Percentiles rank a stretch among this genome's conserved stretches.
Conservation (phyloP, 2,797 vertebrate genomes). For the Enoplosus armatus region DNA sequence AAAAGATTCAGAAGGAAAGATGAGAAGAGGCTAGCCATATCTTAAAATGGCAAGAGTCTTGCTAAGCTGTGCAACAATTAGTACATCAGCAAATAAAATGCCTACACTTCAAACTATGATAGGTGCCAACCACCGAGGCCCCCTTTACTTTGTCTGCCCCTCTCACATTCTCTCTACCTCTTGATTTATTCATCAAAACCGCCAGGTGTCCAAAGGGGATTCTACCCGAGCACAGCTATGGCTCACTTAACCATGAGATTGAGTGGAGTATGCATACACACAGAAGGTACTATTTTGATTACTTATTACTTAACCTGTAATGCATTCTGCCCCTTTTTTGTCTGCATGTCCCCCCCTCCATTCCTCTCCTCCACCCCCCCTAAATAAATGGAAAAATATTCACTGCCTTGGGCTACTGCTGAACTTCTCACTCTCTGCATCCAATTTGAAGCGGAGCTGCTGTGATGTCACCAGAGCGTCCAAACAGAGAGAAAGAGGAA, state of each 20-base stretch:
- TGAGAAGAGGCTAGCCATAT: not conserved
- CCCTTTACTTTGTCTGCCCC: constrained; percentile 24
- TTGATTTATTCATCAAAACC: constrained; percentile 53
- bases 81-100: not conserved
- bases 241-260: constrained; percentile 84
- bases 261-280: constrained; percentile 74
- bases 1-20: not conserved
- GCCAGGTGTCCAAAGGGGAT: constrained; percentile 64
- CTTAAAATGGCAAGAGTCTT: not conserved
- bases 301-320: constrained; percentile 90
- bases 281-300: constrained; percentile 84
- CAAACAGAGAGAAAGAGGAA: constrained; percentile 72
- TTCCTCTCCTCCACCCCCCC: constrained; percentile 40
- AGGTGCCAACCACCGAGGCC: not conserved
- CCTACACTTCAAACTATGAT: not conserved
- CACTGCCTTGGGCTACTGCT: constrained; percentile 86
- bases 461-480: constrained; percentile 86
- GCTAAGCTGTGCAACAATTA: not conserved
- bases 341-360: constrained; percentile 72
- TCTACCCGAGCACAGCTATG: constrained; percentile 58
- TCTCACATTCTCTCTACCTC: constrained; percentile 14
- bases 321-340: constrained; percentile 80
- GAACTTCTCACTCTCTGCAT: constrained; percentile 91
- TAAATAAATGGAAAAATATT: constrained; percentile 92
- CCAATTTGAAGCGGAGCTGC: constrained; percentile 86